A percentile compares a stretch with the other conserved stretches of the same genome.
Conservation (phyloP, 2,797 vertebrate genomes). For the Dromococcyx pavoninus region DNA sequence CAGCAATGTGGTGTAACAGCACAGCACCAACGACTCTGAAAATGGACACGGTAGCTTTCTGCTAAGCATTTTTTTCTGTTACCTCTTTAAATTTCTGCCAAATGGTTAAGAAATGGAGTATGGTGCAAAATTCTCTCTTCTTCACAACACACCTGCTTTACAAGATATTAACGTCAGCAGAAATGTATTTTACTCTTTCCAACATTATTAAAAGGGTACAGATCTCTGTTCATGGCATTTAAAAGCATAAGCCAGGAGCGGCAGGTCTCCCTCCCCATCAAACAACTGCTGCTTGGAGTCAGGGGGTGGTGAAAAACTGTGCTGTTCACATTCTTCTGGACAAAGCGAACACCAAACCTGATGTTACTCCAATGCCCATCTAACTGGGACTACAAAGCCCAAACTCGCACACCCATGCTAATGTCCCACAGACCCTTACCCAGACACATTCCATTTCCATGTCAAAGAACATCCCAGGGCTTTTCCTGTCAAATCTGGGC, state of each 20-base stretch:
- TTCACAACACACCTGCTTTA: neutral
- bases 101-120: neutral
- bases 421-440: rapidly evolving
- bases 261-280: neutral
- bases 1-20: neutral
- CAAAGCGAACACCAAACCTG: neutral
- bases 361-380: neutral
- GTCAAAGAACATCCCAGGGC: rapidly evolving
- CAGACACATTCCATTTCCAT: rapidly evolving
- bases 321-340: neutral
- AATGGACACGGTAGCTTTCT: neutral
- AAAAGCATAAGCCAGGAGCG: neutral
- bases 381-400: rapidly evolving
- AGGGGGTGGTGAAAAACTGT: neutral
- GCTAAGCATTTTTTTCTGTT: neutral
- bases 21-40: neutral
- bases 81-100: neutral
- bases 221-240: neutral
- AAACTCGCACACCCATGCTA: rapidly evolving
- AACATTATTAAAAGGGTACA: neutral
- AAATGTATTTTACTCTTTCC: neutral
- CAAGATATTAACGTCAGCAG: neutral
- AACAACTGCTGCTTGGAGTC: neutral
- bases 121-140: neutral
- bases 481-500: neutral